These are phyloP conservation scores for Syrphus vitripennis DNA, from an alignment of 2,888 invertebrate genomes.

Conservation along the genomic window DNA sequence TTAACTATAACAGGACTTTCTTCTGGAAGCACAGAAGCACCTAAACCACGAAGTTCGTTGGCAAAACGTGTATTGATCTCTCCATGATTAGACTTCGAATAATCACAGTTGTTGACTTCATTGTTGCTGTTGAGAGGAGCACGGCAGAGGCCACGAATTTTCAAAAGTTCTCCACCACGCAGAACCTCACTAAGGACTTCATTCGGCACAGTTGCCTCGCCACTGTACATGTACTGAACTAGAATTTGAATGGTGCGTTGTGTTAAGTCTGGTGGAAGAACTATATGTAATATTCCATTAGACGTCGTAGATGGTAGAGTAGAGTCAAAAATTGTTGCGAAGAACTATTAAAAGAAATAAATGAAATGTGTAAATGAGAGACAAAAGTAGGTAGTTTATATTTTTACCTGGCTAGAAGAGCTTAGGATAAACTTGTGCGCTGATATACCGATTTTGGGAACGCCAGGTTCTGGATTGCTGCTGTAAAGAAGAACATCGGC, in stretches of 20 bases:
- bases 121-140: constrained; percentile 75
- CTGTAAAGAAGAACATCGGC: constrained; percentile 92
- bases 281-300: constrained; percentile 85
- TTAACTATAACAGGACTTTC: constrained; percentile 80
- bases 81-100: constrained; percentile 43
- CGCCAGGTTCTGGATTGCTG: constrained; percentile 81
- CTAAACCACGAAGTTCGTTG: constrained; percentile 75
- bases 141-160: constrained; percentile 91
- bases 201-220: constrained; percentile 90
- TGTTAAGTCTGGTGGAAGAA: constrained; percentile 91
- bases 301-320: constrained; percentile 77
- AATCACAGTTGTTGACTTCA: constrained; percentile 70
- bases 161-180: constrained; percentile 90
- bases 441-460: constrained; percentile 88
- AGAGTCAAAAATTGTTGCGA: constrained; percentile 80
- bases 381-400: neutral
- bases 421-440: constrained; percentile 93
- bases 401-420: constrained; percentile 86
- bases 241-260: constrained; percentile 90
- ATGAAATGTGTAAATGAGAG: neutral
- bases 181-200: constrained; percentile 91
- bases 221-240: constrained; percentile 93
- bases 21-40: constrained; percentile 79
- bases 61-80: constrained; percentile 62
- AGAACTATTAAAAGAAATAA: constrained; percentile 74